Percentiles rank a stretch among this genome's conserved stretches.
Conservation (phyloP, 2,113 vertebrate species). For the Gallinago paraguaiae region DNA sequence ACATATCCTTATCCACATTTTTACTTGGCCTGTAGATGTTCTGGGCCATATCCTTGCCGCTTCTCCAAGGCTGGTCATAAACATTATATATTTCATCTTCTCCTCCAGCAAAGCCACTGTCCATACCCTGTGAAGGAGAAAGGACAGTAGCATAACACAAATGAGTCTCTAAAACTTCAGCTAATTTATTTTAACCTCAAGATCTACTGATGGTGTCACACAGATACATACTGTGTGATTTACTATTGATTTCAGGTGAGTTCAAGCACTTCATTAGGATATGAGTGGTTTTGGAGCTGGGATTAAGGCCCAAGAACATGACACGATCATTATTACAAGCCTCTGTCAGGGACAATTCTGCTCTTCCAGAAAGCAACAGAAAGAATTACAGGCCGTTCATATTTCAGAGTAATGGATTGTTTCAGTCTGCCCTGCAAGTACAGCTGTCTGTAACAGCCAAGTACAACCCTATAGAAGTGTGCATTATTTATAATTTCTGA, state of each 20-base stretch:
- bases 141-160: not conserved
- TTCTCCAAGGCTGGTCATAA: slow-evolving; percentile 93
- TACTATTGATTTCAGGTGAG: not conserved
- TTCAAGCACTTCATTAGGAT: not conserved
- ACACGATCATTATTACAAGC: not conserved
- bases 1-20: slow-evolving; percentile 91
- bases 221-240: not conserved
- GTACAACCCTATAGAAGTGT: not conserved
- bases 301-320: not conserved
- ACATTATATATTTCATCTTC: slow-evolving; percentile 96
- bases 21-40: slow-evolving; percentile 96
- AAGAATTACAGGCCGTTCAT: not conserved
- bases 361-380: not conserved
- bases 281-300: not conserved
- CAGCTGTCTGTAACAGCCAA: not conserved
- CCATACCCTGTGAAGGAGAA: slow-evolving; percentile 86
- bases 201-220: not conserved
- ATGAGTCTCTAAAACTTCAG: not conserved
- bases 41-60: slow-evolving; percentile 91
- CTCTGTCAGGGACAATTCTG: not conserved
- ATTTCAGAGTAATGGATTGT: not conserved
- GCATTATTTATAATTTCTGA: not conserved
- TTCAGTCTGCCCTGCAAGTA: not conserved
- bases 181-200: not conserved
- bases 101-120: slow-evolving; percentile 95